Evolutionary conservation across 2,888 invertebrate species (phyloP).

Genomic region (Erannis defoliaria): DNA sequence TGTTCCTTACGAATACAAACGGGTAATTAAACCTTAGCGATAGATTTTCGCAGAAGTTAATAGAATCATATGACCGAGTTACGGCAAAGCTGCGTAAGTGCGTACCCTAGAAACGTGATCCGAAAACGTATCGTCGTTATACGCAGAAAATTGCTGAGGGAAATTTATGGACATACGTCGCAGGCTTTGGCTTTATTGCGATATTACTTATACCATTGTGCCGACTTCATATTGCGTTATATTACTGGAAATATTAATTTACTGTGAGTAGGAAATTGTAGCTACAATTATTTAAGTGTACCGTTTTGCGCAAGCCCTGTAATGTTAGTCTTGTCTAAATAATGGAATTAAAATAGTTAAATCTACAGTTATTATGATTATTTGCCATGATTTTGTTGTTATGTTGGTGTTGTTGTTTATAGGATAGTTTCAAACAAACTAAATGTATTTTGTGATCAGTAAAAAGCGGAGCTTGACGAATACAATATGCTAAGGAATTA

Average conservation of each 20-base stretch:
- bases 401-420: no score
- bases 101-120: constrained; percentile 55
- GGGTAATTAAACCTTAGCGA: constrained; percentile 27
- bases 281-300: constrained; percentile 10
- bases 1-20: constrained; percentile 24
- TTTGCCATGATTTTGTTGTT: no score
- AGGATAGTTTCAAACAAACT: no score
- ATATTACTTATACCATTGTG: constrained; percentile 55
- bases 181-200: constrained; percentile 50
- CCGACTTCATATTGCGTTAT: constrained; percentile 50
- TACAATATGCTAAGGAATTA: no score
- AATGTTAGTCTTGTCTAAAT: neutral
- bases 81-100: constrained; percentile 33
- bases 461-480: no score
- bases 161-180: constrained; percentile 58
- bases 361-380: no score
- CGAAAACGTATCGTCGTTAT: constrained; percentile 59
- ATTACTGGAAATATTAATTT: constrained; percentile 46
- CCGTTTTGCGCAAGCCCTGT: neutral
- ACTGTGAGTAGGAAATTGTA: constrained; percentile 34
- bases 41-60: constrained; percentile 32
- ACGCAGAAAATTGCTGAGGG: constrained; percentile 50
- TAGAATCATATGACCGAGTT: constrained; percentile 55
- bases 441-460: no score
- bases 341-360: constrained; percentile 8